phyloP scores from a whole-genome alignment of 1,140 invertebrate species.

The Drosophila ironensis region DNA sequence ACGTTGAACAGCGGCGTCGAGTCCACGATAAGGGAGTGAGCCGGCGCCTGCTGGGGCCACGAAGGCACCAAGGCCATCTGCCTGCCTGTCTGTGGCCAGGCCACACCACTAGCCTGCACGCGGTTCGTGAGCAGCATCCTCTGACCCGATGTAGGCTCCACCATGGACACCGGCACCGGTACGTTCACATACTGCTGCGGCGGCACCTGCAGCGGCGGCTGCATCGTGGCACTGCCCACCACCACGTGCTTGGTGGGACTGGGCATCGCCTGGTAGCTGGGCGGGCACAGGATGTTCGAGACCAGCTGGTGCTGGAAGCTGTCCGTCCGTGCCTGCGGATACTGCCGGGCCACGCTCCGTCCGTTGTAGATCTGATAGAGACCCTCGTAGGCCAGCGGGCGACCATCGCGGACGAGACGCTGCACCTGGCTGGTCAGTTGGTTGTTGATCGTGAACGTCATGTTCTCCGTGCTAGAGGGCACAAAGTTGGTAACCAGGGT shows the following conservation, averaged over 20 bases:
- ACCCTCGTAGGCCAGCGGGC: constrained; percentile 87
- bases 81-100: constrained; percentile 89
- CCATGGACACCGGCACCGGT: constrained; percentile 91
- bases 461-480: constrained; percentile 90
- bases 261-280: constrained; percentile 91
- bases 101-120: constrained; percentile 86
- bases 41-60: constrained; percentile 92
- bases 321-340: constrained; percentile 86
- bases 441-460: constrained; percentile 94
- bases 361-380: constrained; percentile 94
- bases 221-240: constrained; percentile 88
- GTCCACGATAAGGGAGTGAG: constrained; percentile 91
- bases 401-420: constrained; percentile 85
- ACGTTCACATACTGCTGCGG: constrained; percentile 91
- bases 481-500: constrained; percentile 87
- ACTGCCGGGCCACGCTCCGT: constrained; percentile 86
- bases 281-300: constrained; percentile 94
- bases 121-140: constrained; percentile 89
- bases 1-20: constrained; percentile 88
- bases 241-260: constrained; percentile 94
- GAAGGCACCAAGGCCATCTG: constrained; percentile 94
- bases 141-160: constrained; percentile 87
- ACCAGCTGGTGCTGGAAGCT: constrained; percentile 94
- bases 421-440: constrained; percentile 89
- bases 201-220: constrained; percentile 84